These are phyloP conservation scores for Drosophila erecta DNA, from an alignment of 1,140 invertebrate species.

Conservation along the genomic window DNA sequence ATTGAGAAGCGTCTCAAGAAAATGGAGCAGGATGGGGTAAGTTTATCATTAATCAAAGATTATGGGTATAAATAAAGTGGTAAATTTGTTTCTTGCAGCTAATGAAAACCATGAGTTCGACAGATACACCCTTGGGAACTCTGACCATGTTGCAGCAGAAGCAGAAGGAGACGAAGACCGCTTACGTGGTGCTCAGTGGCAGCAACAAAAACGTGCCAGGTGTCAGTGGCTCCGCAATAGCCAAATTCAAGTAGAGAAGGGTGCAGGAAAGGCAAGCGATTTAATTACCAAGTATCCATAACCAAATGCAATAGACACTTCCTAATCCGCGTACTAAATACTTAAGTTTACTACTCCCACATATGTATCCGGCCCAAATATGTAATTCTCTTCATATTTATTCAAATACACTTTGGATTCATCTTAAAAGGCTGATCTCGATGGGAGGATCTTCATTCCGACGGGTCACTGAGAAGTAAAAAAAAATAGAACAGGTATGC, in stretches of 20 bases:
- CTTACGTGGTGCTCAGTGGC: slow-evolving; percentile 97
- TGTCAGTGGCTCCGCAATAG: slow-evolving; percentile 69
- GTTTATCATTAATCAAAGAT: slow-evolving; percentile 41
- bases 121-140: slow-evolving; percentile 98
- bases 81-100: slow-evolving; percentile 88
- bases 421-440: slow-evolving; percentile 35
- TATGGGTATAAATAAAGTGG: background rate
- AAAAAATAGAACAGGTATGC: background rate
- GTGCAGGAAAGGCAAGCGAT: background rate
- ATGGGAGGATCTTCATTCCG: slow-evolving; percentile 23
- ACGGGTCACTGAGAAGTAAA: slow-evolving; percentile 30
- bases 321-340: slow-evolving; percentile 55
- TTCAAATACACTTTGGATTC: slow-evolving; percentile 53
- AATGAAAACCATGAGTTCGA: slow-evolving; percentile 99
- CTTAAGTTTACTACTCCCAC: slow-evolving; percentile 42
- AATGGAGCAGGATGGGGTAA: slow-evolving; percentile 95
- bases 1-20: slow-evolving; percentile 98
- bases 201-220: slow-evolving; percentile 86
- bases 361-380: slow-evolving; percentile 24
- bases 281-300: slow-evolving; percentile 44
- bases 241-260: slow-evolving; percentile 79
- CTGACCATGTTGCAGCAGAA: slow-evolving; percentile 97
- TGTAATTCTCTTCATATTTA: slow-evolving; percentile 80
- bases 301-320: slow-evolving; percentile 81
- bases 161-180: slow-evolving; percentile 97